These are phyloP conservation scores for Xylophagus ater DNA, from an alignment of 2,888 invertebrate species.

Conservation along the genomic window DNA sequence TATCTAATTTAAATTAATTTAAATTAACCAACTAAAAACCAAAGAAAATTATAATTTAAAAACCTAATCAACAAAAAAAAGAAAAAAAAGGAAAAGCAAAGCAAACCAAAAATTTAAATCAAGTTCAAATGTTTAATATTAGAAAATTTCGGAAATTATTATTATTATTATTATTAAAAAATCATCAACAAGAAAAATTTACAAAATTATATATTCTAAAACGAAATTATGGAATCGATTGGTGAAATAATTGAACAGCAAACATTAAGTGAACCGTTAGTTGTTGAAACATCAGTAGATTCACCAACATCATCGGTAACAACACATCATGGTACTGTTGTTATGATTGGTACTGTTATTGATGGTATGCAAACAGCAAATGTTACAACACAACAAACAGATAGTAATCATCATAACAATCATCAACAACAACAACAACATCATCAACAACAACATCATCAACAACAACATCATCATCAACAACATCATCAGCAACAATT, in stretches of 20 bases:
- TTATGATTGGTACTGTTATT: slow-evolving; percentile 32
- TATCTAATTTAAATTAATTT: no score
- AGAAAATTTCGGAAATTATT: not conserved
- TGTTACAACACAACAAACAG: slow-evolving; percentile 22
- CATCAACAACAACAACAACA: slow-evolving; percentile 20
- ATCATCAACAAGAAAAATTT: not conserved
- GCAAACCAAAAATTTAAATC: no score
- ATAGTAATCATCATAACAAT: slow-evolving; percentile 17
- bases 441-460: slow-evolving; percentile 21
- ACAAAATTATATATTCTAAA: not conserved
- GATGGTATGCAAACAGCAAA: slow-evolving; percentile 29
- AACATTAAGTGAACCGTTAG: slow-evolving; percentile 41
- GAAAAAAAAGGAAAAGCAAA: no score
- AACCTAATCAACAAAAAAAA: no score
- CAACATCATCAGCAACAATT: slow-evolving; percentile 19
- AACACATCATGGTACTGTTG: slow-evolving; percentile 30
- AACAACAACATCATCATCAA: slow-evolving; percentile 19
- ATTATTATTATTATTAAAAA: not conserved
- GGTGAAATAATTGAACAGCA: slow-evolving; percentile 50
- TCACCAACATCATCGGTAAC: slow-evolving; percentile 32
- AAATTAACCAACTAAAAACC: no score
- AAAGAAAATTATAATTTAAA: no score
- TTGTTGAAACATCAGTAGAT: slow-evolving; percentile 40
- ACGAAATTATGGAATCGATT: slow-evolving; percentile 43
- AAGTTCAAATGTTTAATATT: no score